These are phyloP conservation scores for Mythimna impura DNA, from an alignment of 2,888 invertebrate species.

Conservation along the genomic window DNA sequence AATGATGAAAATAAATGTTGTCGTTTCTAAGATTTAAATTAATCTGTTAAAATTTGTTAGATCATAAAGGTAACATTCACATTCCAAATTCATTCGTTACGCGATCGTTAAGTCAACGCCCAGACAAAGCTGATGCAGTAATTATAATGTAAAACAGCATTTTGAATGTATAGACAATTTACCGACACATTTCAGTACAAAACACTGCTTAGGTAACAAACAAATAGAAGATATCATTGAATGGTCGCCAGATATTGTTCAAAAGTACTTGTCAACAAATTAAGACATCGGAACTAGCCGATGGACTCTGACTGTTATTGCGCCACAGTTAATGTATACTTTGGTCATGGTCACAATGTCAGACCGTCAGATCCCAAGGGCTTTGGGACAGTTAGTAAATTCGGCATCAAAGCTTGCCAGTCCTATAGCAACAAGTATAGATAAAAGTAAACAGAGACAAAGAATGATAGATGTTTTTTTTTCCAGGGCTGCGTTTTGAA, in stretches of 20 bases:
- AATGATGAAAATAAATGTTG: no score
- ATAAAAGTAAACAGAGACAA: constrained; percentile 44
- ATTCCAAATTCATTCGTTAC: no score
- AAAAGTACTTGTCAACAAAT: constrained; percentile 34
- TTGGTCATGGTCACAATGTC: constrained; percentile 27
- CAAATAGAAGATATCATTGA: constrained; percentile 17
- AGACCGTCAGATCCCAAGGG: constrained; percentile 14
- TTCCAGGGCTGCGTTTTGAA: constrained; percentile 43
- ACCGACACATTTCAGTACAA: background rate
- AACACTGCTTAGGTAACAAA: background rate
- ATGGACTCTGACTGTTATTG: constrained; percentile 37
- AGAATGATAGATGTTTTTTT: constrained; percentile 58
- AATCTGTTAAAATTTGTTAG: no score
- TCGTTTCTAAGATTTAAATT: no score
- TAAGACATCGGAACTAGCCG: constrained; percentile 30
- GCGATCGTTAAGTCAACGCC: no score
- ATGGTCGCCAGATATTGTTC: constrained; percentile 25
- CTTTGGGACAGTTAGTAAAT: constrained; percentile 20
- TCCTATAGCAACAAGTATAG: constrained; percentile 43
- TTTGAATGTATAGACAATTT: background rate
- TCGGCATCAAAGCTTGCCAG: constrained; percentile 24
- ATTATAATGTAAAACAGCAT: background rate
- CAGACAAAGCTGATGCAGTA: background rate
- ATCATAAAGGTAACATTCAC: no score
- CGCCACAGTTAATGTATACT: constrained; percentile 37